Evolutionary conservation across 2,797 vertebrate species (phyloP).

Genomic region (Oreortyx pictus): DNA sequence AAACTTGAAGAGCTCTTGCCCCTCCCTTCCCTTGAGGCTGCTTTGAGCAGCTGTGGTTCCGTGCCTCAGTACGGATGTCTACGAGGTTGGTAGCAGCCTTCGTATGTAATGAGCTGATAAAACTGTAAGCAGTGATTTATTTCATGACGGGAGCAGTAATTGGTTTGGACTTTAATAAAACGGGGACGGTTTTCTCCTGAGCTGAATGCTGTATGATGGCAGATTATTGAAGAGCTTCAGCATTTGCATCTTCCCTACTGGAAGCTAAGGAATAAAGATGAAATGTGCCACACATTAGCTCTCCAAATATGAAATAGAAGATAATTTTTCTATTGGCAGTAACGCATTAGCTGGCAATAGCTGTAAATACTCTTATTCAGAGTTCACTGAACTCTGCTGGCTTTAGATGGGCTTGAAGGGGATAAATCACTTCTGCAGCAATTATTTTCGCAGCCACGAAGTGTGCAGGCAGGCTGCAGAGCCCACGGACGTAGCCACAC

Average conservation of each 20-base stretch:
- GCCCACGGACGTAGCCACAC: background rate
- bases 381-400: background rate
- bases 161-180: background rate
- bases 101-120: background rate
- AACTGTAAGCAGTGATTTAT: background rate
- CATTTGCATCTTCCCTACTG: background rate
- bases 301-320: background rate
- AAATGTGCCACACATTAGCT: background rate
- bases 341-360: background rate
- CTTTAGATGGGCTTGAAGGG: background rate
- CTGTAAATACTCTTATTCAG: background rate
- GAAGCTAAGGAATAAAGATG: background rate
- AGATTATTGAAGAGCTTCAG: background rate
- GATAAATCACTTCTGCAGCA: background rate
- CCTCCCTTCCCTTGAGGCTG: rapidly evolving
- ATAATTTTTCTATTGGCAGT: background rate
- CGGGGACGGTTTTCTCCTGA: background rate
- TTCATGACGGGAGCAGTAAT: background rate
- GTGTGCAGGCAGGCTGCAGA: background rate
- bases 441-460: background rate
- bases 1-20: background rate
- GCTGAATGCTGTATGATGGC: background rate
- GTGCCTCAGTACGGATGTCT: background rate
- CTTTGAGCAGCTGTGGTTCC: background rate
- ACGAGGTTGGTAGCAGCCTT: background rate